A percentile compares a stretch with the other conserved stretches of the same genome.
Evolutionary conservation across 1,140 invertebrate genomes (phyloP).

Genomic region (Drosophila nannoptera): DNA sequence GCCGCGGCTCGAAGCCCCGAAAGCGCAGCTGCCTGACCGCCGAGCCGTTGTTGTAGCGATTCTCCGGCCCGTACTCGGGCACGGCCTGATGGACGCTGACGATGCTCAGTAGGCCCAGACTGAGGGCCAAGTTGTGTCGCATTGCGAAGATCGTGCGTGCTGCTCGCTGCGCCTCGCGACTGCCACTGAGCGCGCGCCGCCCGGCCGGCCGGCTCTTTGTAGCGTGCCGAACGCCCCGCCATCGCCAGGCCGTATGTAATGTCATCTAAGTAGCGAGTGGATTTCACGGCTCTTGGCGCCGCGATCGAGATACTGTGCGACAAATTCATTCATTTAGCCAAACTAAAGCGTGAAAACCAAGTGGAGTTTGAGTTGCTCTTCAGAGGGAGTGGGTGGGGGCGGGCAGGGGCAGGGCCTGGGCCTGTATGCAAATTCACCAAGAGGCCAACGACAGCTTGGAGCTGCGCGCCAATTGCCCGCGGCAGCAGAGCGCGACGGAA

Average conservation of each 20-base stretch:
- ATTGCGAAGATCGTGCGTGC: conserved; percentile 32
- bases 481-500: conserved; percentile 33
- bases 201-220: conserved; percentile 23
- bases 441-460: conserved; percentile 3
- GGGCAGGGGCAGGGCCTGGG: not conserved
- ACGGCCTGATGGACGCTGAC: conserved; percentile 16
- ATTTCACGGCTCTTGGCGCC: conserved; percentile 57
- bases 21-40: conserved; percentile 55
- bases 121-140: conserved; percentile 28
- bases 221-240: not conserved
- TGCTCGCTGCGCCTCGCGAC: conserved; percentile 27
- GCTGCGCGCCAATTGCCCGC: conserved; percentile 9
- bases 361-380: conserved; percentile 29
- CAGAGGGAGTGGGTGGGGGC: not conserved
- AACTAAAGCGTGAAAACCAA: conserved; percentile 17
- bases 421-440: conserved; percentile 23
- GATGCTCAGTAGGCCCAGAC: conserved; percentile 25
- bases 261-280: conserved; percentile 13
- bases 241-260: conserved; percentile 1
- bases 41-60: conserved; percentile 43
- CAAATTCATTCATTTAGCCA: conserved; percentile 47
- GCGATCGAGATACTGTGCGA: conserved; percentile 55
- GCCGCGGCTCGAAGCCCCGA: conserved; percentile 67
- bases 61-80: conserved; percentile 15
- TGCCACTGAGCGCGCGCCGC: conserved; percentile 36